phyloP scores from a whole-genome alignment of 2,113 vertebrate genomes.

The Ardeotis arabs region DNA sequence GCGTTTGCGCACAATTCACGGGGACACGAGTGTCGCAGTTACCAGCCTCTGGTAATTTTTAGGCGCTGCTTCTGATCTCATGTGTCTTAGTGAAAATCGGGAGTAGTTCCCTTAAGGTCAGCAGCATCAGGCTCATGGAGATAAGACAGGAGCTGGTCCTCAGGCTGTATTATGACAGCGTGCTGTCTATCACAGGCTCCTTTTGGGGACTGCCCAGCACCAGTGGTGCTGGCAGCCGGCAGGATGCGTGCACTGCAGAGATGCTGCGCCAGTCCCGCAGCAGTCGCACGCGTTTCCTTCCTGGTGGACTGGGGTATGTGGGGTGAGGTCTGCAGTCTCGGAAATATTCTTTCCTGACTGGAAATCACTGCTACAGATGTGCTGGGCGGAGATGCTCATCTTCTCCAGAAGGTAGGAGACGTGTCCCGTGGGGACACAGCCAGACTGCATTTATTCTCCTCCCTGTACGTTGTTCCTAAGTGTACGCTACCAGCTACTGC shows the following conservation, averaged over 20 bases:
- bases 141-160: not conserved
- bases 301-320: not conserved
- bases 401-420: not conserved
- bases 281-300: not conserved
- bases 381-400: not conserved
- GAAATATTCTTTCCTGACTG: not conserved
- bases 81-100: not conserved
- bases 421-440: not conserved
- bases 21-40: not conserved
- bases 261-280: not conserved
- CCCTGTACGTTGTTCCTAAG: not conserved
- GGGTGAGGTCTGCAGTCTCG: not conserved
- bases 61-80: not conserved
- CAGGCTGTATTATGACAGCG: not conserved
- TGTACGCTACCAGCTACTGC: fast-evolving
- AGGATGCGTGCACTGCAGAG: not conserved
- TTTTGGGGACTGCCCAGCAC: not conserved
- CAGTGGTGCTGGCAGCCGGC: not conserved
- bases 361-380: not conserved
- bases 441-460: not conserved
- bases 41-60: not conserved
- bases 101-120: not conserved
- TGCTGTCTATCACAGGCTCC: not conserved
- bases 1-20: not conserved
- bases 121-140: not conserved